Percentiles rank a stretch among this genome's conserved stretches.
Conservation (phyloP, 2,888 invertebrate species). For the Oasisia sp. region DNA sequence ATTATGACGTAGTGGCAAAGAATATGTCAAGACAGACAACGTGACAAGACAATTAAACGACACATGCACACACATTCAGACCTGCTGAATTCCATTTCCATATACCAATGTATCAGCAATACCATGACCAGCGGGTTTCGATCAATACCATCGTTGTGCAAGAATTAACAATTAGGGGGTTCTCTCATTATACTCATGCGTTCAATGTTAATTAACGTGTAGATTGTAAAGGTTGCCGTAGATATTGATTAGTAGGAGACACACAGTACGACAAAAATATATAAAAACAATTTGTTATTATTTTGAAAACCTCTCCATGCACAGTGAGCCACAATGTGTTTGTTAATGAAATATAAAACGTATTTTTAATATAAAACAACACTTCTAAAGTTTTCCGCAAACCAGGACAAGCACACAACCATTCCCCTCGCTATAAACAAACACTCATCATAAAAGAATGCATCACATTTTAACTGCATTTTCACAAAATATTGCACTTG, state of each 20-base stretch:
- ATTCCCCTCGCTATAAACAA: not conserved
- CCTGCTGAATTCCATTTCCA: slow-evolving; percentile 11
- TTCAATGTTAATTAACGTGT: not conserved
- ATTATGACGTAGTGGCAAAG: not conserved
- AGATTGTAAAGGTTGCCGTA: slow-evolving; percentile 13
- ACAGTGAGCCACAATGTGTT: not conserved
- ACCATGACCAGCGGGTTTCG: not conserved
- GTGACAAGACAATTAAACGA: not conserved
- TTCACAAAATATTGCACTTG: slow-evolving; percentile 17
- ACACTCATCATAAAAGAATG: not conserved
- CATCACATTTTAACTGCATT: not conserved
- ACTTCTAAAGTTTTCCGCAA: not conserved
- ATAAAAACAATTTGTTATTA: not conserved
- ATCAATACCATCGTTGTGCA: not conserved
- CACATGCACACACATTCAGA: not conserved
- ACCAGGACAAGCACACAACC: not conserved
- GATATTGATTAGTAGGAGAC: not conserved
- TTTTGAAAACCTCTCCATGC: not conserved
- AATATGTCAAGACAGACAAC: not conserved
- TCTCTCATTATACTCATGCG: not conserved
- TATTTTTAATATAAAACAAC: not conserved
- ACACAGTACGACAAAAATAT: not conserved
- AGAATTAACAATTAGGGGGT: not conserved
- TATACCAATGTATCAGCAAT: slow-evolving; percentile 17
- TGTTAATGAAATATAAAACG: not conserved